Evolutionary conservation across 2,113 vertebrate species (phyloP).

Genomic region (Xiphophorus couchianus): DNA sequence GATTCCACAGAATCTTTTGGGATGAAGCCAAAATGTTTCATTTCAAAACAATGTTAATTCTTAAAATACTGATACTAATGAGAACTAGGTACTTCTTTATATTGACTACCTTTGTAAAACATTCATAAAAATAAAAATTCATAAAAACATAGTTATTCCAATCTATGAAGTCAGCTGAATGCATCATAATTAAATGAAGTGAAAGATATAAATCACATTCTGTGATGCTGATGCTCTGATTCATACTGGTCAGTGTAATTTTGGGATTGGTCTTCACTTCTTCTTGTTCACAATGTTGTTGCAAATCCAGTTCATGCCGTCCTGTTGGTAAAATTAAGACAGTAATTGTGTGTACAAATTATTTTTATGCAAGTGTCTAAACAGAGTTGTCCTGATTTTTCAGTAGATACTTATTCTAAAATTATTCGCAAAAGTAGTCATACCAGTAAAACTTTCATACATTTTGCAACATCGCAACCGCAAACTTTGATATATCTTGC

Average conservation of each 20-base stretch:
- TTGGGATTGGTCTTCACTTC: conserved; percentile 71
- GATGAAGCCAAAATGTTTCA: conserved; percentile 10
- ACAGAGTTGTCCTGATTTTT: background rate
- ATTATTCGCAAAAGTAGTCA: background rate
- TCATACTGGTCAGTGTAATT: conserved; percentile 1
- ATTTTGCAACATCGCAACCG: background rate
- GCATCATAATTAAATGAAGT: conserved; percentile 2
- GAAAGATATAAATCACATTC: background rate
- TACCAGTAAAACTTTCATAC: background rate
- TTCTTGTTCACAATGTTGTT: conserved; percentile 87
- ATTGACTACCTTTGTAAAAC: conserved; percentile 44
- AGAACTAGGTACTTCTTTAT: conserved; percentile 10
- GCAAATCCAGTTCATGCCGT: conserved; percentile 94
- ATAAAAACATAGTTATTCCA: conserved; percentile 47
- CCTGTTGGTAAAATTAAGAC: conserved; percentile 69
- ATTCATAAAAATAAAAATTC: conserved; percentile 46
- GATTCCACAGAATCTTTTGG: background rate
- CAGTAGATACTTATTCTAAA: background rate
- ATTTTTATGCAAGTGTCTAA: background rate
- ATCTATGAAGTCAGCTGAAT: conserved; percentile 12
- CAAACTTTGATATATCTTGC: background rate
- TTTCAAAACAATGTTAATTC: background rate
- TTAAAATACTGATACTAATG: conserved; percentile 19
- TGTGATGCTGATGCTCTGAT: conserved; percentile 10
- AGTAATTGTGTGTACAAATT: background rate